Percentiles rank a stretch among this genome's conserved stretches.
Evolutionary conservation across 1,140 invertebrate genomes (phyloP).

Genomic region (Octopus bimaculoides): DNA sequence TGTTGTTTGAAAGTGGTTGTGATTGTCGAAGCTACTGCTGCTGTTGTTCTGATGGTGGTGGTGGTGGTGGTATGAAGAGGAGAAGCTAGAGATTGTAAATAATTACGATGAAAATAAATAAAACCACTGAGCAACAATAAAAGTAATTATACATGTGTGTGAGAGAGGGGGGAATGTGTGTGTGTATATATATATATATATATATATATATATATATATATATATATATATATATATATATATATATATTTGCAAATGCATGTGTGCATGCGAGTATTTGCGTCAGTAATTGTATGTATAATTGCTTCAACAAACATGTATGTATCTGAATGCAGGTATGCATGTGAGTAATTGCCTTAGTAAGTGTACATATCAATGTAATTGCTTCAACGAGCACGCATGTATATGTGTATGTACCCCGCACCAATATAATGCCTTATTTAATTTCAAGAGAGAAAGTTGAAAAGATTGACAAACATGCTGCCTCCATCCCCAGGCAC

Average conservation of each 20-base stretch:
- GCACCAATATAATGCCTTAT: background rate
- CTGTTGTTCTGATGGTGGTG: no score
- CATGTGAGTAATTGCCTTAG: background rate
- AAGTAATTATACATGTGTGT: background rate
- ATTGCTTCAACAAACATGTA: background rate
- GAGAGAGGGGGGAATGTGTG: slow-evolving; percentile 12
- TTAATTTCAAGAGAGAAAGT: no score
- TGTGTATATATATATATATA: slow-evolving; percentile 12
- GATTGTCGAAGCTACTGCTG: no score
- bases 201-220: slow-evolving; percentile 14
- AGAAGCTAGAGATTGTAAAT: background rate
- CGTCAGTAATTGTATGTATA: background rate
- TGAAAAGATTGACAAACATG: no score
- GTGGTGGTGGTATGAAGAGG: no score
- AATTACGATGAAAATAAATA: background rate
- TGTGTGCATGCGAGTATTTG: background rate
- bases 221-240: slow-evolving; percentile 13
- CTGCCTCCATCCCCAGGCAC: no score
- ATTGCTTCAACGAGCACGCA: background rate
- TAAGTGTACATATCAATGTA: background rate
- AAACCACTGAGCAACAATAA: background rate
- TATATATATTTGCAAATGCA: background rate
- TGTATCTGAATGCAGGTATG: background rate
- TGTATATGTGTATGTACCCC: background rate
- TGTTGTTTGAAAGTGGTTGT: no score